Evolutionary conservation across 1,140 invertebrate genomes (phyloP), one percentile per base, ranked within the genome.

Genomic region (Platyura marginata): DNA sequence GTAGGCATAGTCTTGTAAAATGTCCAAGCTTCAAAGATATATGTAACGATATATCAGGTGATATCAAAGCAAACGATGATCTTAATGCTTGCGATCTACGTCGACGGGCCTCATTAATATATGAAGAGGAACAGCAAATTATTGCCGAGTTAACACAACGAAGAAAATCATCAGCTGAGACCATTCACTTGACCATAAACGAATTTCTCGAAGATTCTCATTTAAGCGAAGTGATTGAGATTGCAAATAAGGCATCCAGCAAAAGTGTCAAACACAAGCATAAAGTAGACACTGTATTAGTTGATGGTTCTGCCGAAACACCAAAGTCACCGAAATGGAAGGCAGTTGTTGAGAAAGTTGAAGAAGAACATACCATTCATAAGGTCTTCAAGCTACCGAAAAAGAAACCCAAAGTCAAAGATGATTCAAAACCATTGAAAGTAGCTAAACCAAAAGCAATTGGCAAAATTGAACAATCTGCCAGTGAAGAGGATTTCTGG

Each of bases 11-110:
- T 9, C 44, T 61, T 11, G 57, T 59, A 18, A 60, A 63, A 44
- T 58, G 54, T 33, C 63, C 65, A 8, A 65, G 59, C 13, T 69
- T 69, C 46, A 64, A 68, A 45, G 67, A 69, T 46, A 68, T 69
- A 35, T 69, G 67, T 45, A 52, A 58, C 44, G 64, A 61, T 13
- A 69, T 69, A n/a, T 64, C 64, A 2, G 65, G 63, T 2, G 55
- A 61, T 38, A 62, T 66, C 23, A 37, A 33, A 22, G 36, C 11
- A 9, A 54, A 66, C 41, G 65, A 68, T 40, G 67, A 69, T 48
- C 46, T 69, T 15, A 69, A 69, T 55, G 66, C 67, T 1, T 66
- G 66, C 0, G 58, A 55, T 15, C 42, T 61, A 25, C 46, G 59
- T 2, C 51, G 58, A 3, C 48, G 59, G 0, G 59, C 59, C 4